Evolutionary conservation across 2,113 vertebrate genomes (phyloP).

Genomic region (Pelobates fuscus): DNA sequence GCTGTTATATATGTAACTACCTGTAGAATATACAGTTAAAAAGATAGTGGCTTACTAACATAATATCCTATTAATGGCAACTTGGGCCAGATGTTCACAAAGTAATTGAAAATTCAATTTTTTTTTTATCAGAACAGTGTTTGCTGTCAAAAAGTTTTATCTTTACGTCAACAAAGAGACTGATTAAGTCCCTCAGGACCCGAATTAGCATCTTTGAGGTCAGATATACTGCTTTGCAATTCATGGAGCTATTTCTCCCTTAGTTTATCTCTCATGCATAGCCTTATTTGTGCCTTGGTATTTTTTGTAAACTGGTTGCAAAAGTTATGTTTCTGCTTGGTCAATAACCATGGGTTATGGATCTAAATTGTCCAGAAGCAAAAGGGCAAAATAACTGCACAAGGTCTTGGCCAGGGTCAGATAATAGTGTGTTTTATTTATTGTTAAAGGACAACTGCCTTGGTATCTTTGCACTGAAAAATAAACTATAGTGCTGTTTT

Average conservation of each 20-base stretch:
- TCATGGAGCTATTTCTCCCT: conserved; percentile 67
- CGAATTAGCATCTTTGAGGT: conserved; percentile 73
- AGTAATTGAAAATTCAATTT: conserved; percentile 78
- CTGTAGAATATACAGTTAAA: too few species aligned
- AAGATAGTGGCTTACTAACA: too few species aligned
- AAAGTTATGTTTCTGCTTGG: conserved; percentile 48
- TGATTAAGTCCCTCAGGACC: conserved; percentile 73
- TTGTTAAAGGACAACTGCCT: too few species aligned
- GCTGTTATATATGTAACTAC: too few species aligned
- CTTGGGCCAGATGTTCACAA: conserved; percentile 67
- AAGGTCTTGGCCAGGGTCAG: too few species aligned
- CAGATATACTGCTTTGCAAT: conserved; percentile 69
- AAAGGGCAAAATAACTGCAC: too few species aligned
- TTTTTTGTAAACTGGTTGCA: conserved; percentile 53
- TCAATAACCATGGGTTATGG: neutral
- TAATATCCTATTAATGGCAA: conserved; percentile 52
- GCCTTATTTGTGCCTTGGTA: conserved; percentile 54
- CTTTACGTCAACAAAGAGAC: conserved; percentile 75
- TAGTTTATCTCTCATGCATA: conserved; percentile 58
- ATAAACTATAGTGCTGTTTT: too few species aligned
- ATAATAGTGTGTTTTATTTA: too few species aligned
- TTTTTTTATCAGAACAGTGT: conserved; percentile 69
- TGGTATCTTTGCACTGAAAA: too few species aligned
- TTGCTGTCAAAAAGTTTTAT: conserved; percentile 79
- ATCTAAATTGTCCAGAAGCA: neutral